Base-by-base conservation (phyloP, 1,140 invertebrate species). In the Leptinotarsa defecta region DNA sequence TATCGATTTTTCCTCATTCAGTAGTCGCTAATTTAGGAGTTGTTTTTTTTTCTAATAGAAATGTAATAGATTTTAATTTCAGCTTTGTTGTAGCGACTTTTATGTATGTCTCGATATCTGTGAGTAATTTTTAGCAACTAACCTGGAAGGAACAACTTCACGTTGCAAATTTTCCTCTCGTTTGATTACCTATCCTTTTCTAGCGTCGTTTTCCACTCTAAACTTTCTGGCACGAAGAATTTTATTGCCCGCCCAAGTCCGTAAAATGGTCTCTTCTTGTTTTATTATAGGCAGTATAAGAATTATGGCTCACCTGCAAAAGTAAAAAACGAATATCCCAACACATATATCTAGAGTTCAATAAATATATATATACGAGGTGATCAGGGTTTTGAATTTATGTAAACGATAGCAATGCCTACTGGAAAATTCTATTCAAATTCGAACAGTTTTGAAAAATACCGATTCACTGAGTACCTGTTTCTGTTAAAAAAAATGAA, bases 211-310 rank as follows among this genome's bases (percentile, higher is more conserved):
- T 34, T 34, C 4, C 6, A 34, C 52, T 57, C 13, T 15, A 65
- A 71, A 61, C 49, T 71, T 71, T 69, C 62, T 57, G 68, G 70
- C 67, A 76, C 72, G 49, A 70, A 61, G 52, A 72, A 73, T 76
- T 76, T 76, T 76, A 76, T 76, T 64, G 70, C 70, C 43, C n/a
- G 70, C 19, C 71, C 62, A 65, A 49, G 69, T 72, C 22, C 75
- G 63, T 71, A 65, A 67, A 72, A 48, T 57, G 64, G 48, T 68
- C 68, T 72, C 68, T 72, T 71, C 74, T 75, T 75, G 71, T 76
- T 76, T 76, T 76, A 76, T 76, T 76, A 72, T 76, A 65, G 75
- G 34, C 69, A 67, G 75, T 76, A 76, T 71, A 76, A 76, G 75
- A 72, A 71, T 76, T 76, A 76, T 62, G 67, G 64, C 43, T 68